Evolutionary conservation across 2,797 vertebrate species (phyloP).

Genomic region (Emys orbicularis): DNA sequence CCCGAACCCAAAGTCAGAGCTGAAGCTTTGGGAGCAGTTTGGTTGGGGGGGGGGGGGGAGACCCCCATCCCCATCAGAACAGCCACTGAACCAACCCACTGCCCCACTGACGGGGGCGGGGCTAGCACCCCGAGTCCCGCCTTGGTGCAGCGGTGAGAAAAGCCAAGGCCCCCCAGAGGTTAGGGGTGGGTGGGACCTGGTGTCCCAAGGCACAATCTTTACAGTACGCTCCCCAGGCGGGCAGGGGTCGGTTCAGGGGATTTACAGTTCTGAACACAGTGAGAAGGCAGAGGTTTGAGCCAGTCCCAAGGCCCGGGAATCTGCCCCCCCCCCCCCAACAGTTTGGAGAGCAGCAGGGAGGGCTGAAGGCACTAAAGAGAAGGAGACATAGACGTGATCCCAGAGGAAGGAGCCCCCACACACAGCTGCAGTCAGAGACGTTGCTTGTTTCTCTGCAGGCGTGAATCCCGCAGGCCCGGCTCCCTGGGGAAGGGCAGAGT

Average conservation of each 20-base stretch:
- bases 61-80: neutral
- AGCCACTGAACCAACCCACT: neutral
- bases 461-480: neutral
- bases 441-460: neutral
- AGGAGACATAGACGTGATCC: neutral
- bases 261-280: neutral
- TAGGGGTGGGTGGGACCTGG: neutral
- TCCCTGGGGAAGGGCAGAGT: neutral
- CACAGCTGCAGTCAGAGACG: neutral
- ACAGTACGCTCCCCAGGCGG: neutral
- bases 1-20: neutral
- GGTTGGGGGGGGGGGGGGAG: neutral
- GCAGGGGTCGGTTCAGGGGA: neutral
- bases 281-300: neutral
- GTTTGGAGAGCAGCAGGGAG: neutral
- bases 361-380: slow-evolving; percentile 29
- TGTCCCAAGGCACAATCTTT: slow-evolving; percentile 50
- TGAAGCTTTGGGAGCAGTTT: neutral
- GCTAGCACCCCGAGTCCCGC: neutral
- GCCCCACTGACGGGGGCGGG: neutral
- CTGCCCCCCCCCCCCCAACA: neutral
- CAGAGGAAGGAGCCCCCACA: neutral
- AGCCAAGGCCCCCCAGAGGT: neutral
- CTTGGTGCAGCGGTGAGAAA: neutral
- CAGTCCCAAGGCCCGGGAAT: neutral